Percentiles rank a stretch among this genome's conserved stretches.
Evolutionary conservation across 2,888 invertebrate genomes (phyloP).

Genomic region (Entomobrya multifasciata): DNA sequence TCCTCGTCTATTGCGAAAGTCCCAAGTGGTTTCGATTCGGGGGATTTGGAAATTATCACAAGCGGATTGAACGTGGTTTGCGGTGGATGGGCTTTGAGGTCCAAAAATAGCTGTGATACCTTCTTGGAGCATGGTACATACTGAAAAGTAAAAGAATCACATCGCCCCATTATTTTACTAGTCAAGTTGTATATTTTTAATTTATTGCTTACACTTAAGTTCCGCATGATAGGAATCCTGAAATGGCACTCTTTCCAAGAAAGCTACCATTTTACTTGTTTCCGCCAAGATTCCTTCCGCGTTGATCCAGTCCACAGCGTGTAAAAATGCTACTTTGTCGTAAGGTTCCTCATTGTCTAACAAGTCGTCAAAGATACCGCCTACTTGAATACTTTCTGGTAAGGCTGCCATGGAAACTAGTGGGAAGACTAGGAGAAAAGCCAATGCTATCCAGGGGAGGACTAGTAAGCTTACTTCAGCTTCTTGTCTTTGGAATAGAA

Average conservation of each 20-base stretch:
- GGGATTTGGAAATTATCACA: slow-evolving; percentile 98
- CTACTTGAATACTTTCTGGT: slow-evolving; percentile 1
- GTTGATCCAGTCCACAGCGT: background rate
- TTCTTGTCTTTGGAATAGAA: no score
- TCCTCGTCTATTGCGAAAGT: slow-evolving; percentile 91
- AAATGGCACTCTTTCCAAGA: slow-evolving; percentile 2
- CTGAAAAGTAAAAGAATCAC: slow-evolving; percentile 82
- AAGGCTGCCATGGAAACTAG: no score
- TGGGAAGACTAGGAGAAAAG: background rate
- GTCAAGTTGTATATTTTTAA: no score
- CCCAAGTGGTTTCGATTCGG: slow-evolving; percentile 97
- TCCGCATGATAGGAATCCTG: slow-evolving; percentile 22
- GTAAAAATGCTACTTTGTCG: slow-evolving; percentile 29
- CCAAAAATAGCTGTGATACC: slow-evolving; percentile 97
- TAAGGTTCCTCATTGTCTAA: background rate
- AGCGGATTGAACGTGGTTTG: slow-evolving; percentile 96
- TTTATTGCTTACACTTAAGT: background rate
- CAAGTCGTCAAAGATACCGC: background rate
- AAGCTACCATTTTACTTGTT: background rate
- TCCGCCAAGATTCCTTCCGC: background rate
- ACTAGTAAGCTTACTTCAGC: no score
- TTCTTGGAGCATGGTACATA: slow-evolving; percentile 91
- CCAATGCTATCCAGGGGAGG: background rate
- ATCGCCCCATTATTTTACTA: background rate
- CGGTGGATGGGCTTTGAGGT: slow-evolving; percentile 93